Conservation (phyloP, 2,113 vertebrate genomes). For the Strigops habroptila region DNA sequence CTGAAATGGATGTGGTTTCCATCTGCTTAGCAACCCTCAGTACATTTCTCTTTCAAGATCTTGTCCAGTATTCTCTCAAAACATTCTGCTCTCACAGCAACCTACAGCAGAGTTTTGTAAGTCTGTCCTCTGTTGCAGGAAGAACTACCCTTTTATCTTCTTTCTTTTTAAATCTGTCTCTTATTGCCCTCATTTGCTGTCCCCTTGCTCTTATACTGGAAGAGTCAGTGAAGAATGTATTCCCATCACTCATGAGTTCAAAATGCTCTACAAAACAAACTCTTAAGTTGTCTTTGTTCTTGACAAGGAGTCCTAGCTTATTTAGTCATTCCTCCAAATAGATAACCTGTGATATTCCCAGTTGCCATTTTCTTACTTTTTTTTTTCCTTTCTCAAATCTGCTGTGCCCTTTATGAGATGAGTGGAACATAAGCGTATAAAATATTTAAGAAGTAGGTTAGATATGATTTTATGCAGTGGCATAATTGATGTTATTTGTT, state of each 20-base stretch:
- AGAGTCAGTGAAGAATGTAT: background rate
- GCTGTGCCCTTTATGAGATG: background rate
- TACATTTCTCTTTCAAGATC: background rate
- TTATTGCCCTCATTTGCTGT: background rate
- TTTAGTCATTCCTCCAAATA: background rate
- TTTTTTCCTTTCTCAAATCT: background rate
- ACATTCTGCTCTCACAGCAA: background rate
- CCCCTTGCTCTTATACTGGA: background rate
- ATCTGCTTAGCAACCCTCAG: background rate
- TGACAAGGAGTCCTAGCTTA: background rate
- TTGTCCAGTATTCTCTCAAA: background rate
- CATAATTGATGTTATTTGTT: background rate
- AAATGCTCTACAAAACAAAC: background rate
- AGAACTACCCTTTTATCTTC: background rate
- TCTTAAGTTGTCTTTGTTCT: background rate
- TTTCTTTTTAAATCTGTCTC: background rate
- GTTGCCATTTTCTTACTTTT: background rate
- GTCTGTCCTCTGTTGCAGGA: background rate
- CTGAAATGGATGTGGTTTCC: background rate
- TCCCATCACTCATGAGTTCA: background rate
- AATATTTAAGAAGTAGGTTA: background rate
- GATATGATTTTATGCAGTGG: background rate
- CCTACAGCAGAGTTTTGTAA: background rate
- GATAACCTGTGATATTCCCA: background rate
- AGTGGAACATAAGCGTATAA: background rate